A percentile compares a stretch with the other conserved stretches of the same genome.
Conservation (phyloP, 2,888 invertebrate genomes). For the Argyra leucocephala region DNA sequence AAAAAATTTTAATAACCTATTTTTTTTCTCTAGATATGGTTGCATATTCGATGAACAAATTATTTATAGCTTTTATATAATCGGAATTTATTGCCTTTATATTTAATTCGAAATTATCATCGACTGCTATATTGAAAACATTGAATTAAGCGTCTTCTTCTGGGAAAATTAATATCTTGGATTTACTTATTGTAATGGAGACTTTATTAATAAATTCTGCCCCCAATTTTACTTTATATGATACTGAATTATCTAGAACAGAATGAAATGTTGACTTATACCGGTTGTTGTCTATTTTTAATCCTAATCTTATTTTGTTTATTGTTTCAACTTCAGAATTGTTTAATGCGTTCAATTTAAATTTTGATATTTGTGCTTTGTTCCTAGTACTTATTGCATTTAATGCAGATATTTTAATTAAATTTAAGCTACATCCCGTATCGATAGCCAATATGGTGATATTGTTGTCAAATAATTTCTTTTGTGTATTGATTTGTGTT, state of each 20-base stretch:
- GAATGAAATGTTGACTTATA: too few species aligned
- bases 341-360: too few species aligned
- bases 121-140: neutral
- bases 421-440: neutral
- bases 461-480: neutral
- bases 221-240: neutral
- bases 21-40: constrained; percentile 10
- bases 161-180: neutral
- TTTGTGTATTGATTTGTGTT: neutral
- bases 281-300: neutral
- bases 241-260: neutral
- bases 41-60: neutral
- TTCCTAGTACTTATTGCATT: too few species aligned
- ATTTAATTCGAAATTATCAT: neutral
- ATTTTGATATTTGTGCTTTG: too few species aligned
- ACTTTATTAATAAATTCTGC: neutral
- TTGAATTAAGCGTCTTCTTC: neutral
- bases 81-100: neutral
- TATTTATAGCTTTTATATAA: neutral
- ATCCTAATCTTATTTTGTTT: neutral
- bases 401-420: neutral
- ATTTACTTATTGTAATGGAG: neutral
- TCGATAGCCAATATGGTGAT: neutral
- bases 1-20: constrained; percentile 26
- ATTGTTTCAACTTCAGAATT: neutral